phyloP scores from a whole-genome alignment of 2,113 vertebrate species.

The Sterrhoptilus dennistouni region DNA sequence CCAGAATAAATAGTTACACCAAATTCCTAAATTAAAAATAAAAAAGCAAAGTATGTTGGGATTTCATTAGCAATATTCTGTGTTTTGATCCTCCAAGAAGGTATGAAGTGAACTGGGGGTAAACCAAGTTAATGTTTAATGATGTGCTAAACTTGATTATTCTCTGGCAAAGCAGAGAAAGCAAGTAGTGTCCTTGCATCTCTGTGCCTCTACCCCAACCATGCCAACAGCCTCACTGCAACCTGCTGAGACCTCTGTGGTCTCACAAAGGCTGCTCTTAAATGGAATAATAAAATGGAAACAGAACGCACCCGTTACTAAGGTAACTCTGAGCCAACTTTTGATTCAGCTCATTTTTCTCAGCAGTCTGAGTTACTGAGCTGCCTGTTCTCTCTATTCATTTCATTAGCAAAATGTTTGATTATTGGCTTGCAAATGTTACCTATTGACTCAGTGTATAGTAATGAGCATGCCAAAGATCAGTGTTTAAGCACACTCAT shows the following conservation, averaged over 20 bases:
- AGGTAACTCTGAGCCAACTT: slow-evolving; percentile 63
- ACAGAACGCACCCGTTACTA: slow-evolving; percentile 55
- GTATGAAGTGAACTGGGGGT: background rate
- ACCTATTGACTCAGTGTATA: slow-evolving; percentile 42
- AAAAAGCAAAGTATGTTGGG: background rate
- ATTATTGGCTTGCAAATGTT: slow-evolving; percentile 21
- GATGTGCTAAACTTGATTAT: slow-evolving; percentile 28
- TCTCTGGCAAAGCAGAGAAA: slow-evolving; percentile 49
- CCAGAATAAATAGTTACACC: background rate
- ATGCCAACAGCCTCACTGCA: slow-evolving; percentile 62
- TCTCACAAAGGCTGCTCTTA: slow-evolving; percentile 35
- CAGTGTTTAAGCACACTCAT: slow-evolving; percentile 17
- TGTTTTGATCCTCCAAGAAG: background rate
- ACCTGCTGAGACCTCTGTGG: background rate
- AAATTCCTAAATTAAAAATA: background rate
- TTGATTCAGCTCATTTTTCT: background rate
- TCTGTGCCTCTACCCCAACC: slow-evolving; percentile 21
- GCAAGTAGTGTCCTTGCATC: slow-evolving; percentile 50
- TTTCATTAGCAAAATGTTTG: slow-evolving; percentile 56
- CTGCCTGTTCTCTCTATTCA: slow-evolving; percentile 13
- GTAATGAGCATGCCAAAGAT: slow-evolving; percentile 26
- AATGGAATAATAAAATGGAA: slow-evolving; percentile 16
- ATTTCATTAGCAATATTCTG: slow-evolving; percentile 28
- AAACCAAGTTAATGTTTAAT: slow-evolving; percentile 24
- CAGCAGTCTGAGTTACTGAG: background rate